These are phyloP conservation scores for Danio albolineatus DNA, from an alignment of 2,797 vertebrate species.

Conservation along the genomic window DNA sequence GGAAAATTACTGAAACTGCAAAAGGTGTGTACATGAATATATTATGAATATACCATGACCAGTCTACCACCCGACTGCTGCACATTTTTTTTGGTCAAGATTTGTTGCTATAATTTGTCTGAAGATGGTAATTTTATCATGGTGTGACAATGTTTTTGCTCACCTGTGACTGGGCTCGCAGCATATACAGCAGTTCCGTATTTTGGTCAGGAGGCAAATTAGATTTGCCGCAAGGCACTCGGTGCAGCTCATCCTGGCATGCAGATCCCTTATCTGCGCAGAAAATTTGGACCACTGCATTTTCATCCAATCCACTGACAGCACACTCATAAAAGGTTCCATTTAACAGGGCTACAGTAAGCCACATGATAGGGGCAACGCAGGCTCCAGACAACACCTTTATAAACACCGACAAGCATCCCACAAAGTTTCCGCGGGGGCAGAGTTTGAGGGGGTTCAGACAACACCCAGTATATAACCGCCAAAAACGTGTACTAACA, in stretches of 20 bases:
- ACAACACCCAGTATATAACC: constrained; percentile 91
- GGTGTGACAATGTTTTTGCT: constrained; percentile 47
- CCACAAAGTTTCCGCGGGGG: constrained; percentile 75
- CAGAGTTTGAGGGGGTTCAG: constrained; percentile 86
- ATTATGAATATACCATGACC: too few relatives aligned
- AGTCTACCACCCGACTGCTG: too few relatives aligned
- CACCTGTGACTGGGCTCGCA: constrained; percentile 94
- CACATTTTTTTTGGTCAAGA: too few relatives aligned
- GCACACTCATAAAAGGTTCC: constrained; percentile 93
- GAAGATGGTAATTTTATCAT: too few relatives aligned
- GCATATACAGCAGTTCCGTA: constrained; percentile 84
- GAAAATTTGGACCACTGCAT: constrained; percentile 76
- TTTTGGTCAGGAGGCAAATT: constrained; percentile 75
- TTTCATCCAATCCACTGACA: constrained; percentile 85
- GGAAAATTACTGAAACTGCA: too few relatives aligned
- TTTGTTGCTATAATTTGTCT: too few relatives aligned
- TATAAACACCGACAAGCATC: constrained; percentile 75
- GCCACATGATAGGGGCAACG: constrained; percentile 92
- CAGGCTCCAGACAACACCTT: constrained; percentile 82
- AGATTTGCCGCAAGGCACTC: constrained; percentile 83
- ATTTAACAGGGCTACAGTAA: constrained; percentile 91
- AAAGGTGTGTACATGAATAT: too few relatives aligned
- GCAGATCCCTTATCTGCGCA: constrained; percentile 82
- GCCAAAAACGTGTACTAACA: constrained; percentile 84
- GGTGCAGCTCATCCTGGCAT: constrained; percentile 82